A percentile compares a stretch with the other conserved stretches of the same genome.
These are phyloP conservation scores for Betta splendens DNA, from an alignment of 2,797 vertebrate species.

Conservation along the genomic window DNA sequence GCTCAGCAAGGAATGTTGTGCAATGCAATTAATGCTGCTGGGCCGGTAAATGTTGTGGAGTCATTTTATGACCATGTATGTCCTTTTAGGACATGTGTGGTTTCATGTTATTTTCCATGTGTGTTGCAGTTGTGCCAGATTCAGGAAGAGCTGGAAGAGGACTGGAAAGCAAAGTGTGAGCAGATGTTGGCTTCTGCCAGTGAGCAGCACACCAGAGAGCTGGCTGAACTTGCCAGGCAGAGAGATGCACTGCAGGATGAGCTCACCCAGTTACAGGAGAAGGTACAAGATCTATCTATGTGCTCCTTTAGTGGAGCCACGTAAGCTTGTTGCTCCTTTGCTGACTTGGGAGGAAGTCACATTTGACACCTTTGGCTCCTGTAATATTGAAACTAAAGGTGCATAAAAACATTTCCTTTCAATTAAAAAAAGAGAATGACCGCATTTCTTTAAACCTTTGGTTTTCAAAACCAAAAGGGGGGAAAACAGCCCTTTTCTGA, in stretches of 20 bases:
- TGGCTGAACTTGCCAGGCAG: slow-evolving; percentile 83
- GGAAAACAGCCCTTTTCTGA: too few relatives aligned
- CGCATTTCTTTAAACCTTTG: too few relatives aligned
- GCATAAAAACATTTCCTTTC: too few relatives aligned
- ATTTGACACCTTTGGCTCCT: not conserved
- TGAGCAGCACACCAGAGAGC: slow-evolving; percentile 82
- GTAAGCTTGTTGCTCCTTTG: not conserved
- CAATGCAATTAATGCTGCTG: too few relatives aligned
- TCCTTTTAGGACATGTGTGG: too few relatives aligned
- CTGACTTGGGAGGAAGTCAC: not conserved
- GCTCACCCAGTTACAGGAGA: slow-evolving; percentile 83
- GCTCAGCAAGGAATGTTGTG: not conserved
- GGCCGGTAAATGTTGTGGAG: too few relatives aligned
- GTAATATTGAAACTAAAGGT: too few relatives aligned
- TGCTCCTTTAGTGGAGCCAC: rapidly evolving
- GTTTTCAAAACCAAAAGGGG: too few relatives aligned
- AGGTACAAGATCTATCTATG: slow-evolving; percentile 66
- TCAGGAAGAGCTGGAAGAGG: slow-evolving; percentile 87
- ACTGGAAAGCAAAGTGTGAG: slow-evolving; percentile 86
- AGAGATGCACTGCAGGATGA: slow-evolving; percentile 81
- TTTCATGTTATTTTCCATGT: not conserved
- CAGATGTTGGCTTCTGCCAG: slow-evolving; percentile 76
- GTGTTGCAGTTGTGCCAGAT: slow-evolving; percentile 80
- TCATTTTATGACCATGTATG: too few relatives aligned
- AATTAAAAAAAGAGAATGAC: too few relatives aligned